These are phyloP conservation scores for Nanger granti DNA, from an alignment of 2,113 vertebrate species.

Conservation along the genomic window DNA sequence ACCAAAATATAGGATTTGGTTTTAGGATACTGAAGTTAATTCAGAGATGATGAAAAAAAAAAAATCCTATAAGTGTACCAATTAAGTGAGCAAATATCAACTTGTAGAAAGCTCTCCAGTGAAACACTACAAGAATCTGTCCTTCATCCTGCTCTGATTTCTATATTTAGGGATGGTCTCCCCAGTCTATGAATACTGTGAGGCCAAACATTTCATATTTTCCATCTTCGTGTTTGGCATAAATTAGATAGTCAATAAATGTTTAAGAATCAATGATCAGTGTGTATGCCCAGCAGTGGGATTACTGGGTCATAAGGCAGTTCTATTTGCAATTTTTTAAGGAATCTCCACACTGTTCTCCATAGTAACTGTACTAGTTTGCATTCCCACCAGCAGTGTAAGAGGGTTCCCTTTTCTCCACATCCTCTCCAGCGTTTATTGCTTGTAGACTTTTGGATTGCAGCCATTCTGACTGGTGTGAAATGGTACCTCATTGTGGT, in stretches of 20 bases:
- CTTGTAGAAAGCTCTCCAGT: not conserved
- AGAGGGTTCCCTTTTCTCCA: no score
- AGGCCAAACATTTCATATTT: not conserved
- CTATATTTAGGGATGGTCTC: not conserved
- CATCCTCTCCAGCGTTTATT: no score
- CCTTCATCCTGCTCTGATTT: not conserved
- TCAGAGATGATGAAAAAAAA: not conserved
- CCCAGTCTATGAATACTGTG: not conserved
- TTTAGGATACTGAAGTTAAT: not conserved
- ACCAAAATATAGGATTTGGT: not conserved
- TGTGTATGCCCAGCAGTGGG: no score
- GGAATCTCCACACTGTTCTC: no score
- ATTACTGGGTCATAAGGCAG: no score
- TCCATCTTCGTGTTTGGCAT: not conserved
- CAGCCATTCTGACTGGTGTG: no score
- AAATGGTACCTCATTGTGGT: no score
- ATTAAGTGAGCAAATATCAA: not conserved
- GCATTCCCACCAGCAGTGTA: no score
- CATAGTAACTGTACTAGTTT: no score
- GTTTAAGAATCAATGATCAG: not conserved
- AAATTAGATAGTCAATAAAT: not conserved
- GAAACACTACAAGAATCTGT: not conserved
- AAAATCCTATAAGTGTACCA: not conserved
- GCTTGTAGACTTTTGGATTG: no score
- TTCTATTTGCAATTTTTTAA: no score